A percentile compares a stretch with the other conserved stretches of the same genome.
Conservation (phyloP, 1,140 invertebrate species). For the Platyscapa corneri region DNA sequence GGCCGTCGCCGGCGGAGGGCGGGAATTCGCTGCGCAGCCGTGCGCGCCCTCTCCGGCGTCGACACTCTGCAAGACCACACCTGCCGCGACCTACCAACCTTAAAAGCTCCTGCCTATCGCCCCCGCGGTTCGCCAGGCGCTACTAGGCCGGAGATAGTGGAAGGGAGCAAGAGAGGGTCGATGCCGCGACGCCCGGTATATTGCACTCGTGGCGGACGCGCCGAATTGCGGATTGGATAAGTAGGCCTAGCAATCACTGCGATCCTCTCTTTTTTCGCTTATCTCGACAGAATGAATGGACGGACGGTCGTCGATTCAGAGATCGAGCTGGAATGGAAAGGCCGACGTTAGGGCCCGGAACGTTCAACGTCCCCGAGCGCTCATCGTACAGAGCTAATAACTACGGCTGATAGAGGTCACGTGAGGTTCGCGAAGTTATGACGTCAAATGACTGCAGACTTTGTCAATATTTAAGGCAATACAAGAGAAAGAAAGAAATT, state of each 20-base stretch:
- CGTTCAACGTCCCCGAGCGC: neutral
- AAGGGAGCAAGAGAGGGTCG: conserved; percentile 39
- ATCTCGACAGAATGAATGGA: too few relatives aligned
- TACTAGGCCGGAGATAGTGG: neutral
- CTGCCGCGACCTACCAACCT: conserved; percentile 58
- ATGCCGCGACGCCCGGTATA: conserved; percentile 17
- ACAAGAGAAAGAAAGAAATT: neutral
- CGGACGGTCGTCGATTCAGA: neutral
- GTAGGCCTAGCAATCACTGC: neutral
- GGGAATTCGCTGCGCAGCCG: conserved; percentile 6
- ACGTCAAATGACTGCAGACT: conserved; percentile 5
- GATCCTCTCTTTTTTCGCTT: too few relatives aligned
- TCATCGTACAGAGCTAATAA: neutral
- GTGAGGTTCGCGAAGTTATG: neutral
- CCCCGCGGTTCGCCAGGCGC: conserved; percentile 49
- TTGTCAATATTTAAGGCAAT: conserved; percentile 6
- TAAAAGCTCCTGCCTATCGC: conserved; percentile 51
- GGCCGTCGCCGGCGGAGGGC: neutral
- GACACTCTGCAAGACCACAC: conserved; percentile 16
- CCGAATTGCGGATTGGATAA: neutral
- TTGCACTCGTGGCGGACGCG: neutral
- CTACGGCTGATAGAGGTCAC: conserved; percentile 2
- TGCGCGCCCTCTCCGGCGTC: conserved; percentile 48
- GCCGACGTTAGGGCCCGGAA: neutral
- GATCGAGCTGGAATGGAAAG: neutral